Conservation (phyloP, 2,113 vertebrate genomes). For the Uria lomvia region DNA sequence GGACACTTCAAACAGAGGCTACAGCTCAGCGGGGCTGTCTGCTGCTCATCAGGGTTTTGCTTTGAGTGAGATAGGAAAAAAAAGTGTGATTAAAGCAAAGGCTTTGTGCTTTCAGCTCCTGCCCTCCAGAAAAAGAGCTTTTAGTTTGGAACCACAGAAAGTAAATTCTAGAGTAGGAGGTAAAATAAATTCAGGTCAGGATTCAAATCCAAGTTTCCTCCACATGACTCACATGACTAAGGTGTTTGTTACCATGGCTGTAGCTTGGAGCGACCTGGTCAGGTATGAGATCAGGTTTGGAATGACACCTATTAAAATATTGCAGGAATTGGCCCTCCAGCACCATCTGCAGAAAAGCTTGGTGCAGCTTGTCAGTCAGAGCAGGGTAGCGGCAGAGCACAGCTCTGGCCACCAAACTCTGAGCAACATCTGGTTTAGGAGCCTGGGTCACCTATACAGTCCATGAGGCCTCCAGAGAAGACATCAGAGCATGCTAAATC, state of each 20-base stretch:
- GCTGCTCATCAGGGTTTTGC: conserved; percentile 7
- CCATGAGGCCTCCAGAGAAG: neutral
- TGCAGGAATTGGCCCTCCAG: neutral
- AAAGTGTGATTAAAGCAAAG: conserved; percentile 32
- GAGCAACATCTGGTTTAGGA: neutral
- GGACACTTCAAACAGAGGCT: conserved; percentile 15
- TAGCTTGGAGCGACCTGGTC: neutral
- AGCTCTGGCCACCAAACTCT: neutral
- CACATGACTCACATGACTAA: too few species aligned
- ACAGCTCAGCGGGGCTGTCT: conserved; percentile 6
- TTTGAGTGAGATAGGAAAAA: neutral
- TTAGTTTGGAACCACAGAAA: neutral
- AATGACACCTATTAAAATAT: neutral
- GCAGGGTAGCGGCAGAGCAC: rapidly evolving
- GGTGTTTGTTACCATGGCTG: neutral
- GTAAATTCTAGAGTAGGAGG: neutral
- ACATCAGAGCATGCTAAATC: neutral
- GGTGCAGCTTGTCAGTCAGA: rapidly evolving
- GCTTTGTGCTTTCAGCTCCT: conserved; percentile 22
- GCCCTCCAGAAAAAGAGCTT: conserved; percentile 23
- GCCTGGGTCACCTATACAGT: neutral
- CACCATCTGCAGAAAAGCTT: neutral
- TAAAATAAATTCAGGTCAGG: neutral
- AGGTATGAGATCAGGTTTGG: neutral
- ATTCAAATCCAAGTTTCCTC: neutral